These are phyloP conservation scores for Nephrotoma appendiculata DNA, from an alignment of 2,888 invertebrate species.

Conservation along the genomic window DNA sequence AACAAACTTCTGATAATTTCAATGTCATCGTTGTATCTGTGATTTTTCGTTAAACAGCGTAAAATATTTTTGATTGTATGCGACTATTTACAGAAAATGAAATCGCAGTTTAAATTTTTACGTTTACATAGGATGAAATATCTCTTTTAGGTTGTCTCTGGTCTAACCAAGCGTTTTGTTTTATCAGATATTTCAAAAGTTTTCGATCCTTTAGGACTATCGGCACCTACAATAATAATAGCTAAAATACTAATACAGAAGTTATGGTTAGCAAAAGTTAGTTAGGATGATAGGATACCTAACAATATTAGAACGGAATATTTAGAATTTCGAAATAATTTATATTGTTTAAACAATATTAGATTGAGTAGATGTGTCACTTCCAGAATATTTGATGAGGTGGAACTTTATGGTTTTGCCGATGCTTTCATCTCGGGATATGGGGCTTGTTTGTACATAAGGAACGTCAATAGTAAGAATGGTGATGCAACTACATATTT, in stretches of 20 bases:
- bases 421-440: neutral
- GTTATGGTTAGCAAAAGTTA: neutral
- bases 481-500: neutral
- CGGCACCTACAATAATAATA: neutral
- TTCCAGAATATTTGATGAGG: neutral
- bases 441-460: neutral
- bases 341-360: no score
- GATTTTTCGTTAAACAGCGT: no score
- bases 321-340: no score
- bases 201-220: neutral
- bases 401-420: neutral
- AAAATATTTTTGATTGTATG: no score
- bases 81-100: no score
- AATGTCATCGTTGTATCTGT: no score
- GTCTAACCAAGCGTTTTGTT: neutral
- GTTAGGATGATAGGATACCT: neutral
- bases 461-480: neutral
- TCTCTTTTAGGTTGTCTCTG: no score
- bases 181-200: neutral
- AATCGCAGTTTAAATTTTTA: no score
- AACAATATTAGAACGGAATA: no score
- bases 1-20: no score
- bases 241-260: neutral
- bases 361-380: no score
- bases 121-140: no score